Evolutionary conservation across 2,888 invertebrate species (phyloP).

Genomic region (Amphipoea lucens): DNA sequence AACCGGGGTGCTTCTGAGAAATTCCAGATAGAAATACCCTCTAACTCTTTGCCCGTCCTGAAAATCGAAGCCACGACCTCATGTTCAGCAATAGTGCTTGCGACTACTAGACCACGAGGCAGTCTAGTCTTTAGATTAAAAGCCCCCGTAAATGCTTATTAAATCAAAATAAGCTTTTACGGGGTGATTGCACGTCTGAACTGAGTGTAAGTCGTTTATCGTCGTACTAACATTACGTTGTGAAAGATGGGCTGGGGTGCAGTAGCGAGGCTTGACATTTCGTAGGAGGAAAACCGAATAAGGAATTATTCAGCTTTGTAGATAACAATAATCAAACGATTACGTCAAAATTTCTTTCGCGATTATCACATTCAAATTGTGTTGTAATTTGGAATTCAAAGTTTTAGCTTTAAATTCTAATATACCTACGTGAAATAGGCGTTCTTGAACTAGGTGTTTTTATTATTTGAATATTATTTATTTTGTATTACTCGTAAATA

Average conservation of each 20-base stretch:
- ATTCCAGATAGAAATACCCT: neutral
- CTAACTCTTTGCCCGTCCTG: neutral
- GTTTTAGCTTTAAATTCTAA: no score
- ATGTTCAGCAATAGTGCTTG: neutral
- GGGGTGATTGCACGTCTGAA: slow-evolving; percentile 16
- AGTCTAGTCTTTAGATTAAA: neutral
- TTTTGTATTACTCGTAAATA: no score
- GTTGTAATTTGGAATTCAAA: no score
- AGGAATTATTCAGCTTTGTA: no score
- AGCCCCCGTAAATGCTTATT: neutral
- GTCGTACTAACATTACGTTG: slow-evolving; percentile 7
- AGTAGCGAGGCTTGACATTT: no score
- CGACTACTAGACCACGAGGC: neutral
- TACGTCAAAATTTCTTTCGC: no score
- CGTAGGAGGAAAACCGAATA: no score
- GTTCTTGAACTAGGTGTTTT: no score
- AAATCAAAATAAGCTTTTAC: slow-evolving; percentile 33
- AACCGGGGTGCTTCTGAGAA: neutral
- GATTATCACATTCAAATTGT: no score
- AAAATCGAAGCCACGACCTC: neutral
- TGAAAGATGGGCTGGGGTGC: neutral
- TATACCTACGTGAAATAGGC: no score
- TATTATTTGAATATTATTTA: no score
- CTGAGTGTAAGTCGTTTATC: slow-evolving; percentile 27
- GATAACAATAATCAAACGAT: no score